phyloP scores from a whole-genome alignment of 2,888 invertebrate genomes.

The Calliphora vomitoria region DNA sequence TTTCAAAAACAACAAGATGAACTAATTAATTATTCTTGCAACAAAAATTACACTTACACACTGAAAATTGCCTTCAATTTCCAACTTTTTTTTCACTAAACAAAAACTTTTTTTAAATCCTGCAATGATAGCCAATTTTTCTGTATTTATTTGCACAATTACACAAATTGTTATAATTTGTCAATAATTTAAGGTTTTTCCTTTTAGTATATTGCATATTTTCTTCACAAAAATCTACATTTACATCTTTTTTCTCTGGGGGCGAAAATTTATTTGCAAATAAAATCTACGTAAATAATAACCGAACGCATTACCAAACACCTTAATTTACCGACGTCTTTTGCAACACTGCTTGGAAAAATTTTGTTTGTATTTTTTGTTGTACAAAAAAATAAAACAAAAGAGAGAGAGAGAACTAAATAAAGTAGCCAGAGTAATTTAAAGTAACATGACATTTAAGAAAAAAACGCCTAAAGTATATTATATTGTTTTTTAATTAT shows the following conservation, averaged over 20 bases:
- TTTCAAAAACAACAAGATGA: not conserved
- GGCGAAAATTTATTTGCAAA: constrained; percentile 53
- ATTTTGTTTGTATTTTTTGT: constrained; percentile 24
- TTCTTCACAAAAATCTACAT: constrained; percentile 19
- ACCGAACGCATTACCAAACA: constrained; percentile 37
- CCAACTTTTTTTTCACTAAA: too few relatives aligned
- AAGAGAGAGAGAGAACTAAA: not conserved
- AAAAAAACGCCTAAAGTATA: not conserved
- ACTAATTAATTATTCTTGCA: not conserved
- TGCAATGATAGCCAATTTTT: too few relatives aligned
- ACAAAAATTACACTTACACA: not conserved
- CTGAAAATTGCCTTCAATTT: not conserved
- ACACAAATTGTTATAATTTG: not conserved
- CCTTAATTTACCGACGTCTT: constrained; percentile 65
- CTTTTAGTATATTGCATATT: not conserved
- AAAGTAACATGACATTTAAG: not conserved
- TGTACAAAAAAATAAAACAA: not conserved
- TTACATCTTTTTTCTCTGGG: constrained; percentile 29
- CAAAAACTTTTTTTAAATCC: too few relatives aligned
- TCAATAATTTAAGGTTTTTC: not conserved
- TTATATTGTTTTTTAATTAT: too few relatives aligned
- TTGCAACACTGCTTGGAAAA: constrained; percentile 67
- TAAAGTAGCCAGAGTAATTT: constrained; percentile 13
- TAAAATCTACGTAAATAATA: constrained; percentile 28
- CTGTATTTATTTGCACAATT: too few relatives aligned